phyloP scores from a whole-genome alignment of 2,888 invertebrate species.

The Leptarthrus brevirostris region DNA sequence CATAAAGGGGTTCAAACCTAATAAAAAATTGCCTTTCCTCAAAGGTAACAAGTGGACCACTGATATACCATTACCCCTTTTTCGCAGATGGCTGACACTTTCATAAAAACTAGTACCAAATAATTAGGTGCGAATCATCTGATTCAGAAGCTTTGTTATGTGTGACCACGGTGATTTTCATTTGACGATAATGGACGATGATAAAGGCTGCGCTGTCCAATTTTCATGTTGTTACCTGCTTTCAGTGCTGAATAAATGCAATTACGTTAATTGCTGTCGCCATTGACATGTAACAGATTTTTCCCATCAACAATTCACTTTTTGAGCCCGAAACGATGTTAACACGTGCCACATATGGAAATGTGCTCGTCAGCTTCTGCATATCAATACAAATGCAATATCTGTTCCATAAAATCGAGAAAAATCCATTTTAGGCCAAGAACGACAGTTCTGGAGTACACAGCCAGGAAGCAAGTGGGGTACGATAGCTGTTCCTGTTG shows the following conservation, averaged over 20 bases:
- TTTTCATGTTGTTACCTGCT: background rate
- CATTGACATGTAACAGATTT: constrained; percentile 45
- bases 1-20: too few species aligned
- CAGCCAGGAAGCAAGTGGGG: background rate
- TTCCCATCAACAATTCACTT: constrained; percentile 44
- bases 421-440: constrained; percentile 30
- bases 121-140: too few species aligned
- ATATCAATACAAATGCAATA: constrained; percentile 38
- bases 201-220: background rate
- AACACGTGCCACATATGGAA: constrained; percentile 35
- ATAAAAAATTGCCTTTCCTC: too few species aligned
- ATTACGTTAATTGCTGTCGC: constrained; percentile 43
- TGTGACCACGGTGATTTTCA: constrained; percentile 13
- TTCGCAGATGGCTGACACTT: too few species aligned
- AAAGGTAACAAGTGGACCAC: too few species aligned
- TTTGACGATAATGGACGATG: background rate
- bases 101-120: too few species aligned
- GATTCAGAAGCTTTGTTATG: too few species aligned
- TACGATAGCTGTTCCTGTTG: background rate
- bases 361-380: constrained; percentile 19
- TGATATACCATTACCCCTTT: too few species aligned
- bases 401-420: constrained; percentile 23
- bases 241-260: constrained; percentile 29
- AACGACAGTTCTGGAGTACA: background rate
- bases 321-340: constrained; percentile 29